Evolutionary conservation across 1,140 invertebrate genomes (phyloP).

Genomic region (Microplitis mediator): DNA sequence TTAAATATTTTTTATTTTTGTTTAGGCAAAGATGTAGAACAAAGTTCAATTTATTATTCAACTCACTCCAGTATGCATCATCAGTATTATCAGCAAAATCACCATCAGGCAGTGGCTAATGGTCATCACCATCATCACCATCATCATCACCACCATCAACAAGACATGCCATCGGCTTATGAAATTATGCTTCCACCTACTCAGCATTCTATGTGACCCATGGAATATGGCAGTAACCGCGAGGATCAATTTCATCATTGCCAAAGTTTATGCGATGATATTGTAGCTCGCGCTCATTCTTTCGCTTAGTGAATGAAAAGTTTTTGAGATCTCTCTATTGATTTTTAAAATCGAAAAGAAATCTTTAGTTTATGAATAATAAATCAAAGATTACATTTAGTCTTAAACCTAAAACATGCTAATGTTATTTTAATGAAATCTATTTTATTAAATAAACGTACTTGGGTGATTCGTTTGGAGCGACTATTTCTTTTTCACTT

Average conservation of each 20-base stretch:
- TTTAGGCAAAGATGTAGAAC: conserved; percentile 56
- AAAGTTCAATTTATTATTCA: conserved; percentile 55
- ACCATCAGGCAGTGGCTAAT: conserved; percentile 55
- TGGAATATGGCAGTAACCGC: conserved; percentile 39
- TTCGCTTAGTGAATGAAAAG: conserved; percentile 37
- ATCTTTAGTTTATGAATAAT: no score
- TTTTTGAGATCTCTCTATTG: no score
- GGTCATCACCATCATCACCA: conserved; percentile 48
- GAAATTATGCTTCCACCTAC: conserved; percentile 57
- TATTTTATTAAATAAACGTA: no score
- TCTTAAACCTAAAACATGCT: no score
- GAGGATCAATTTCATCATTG: conserved; percentile 33
- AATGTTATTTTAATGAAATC: no score
- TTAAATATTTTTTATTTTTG: conserved; percentile 20
- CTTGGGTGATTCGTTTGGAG: no score
- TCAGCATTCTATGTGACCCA: conserved; percentile 59
- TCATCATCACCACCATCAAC: conserved; percentile 54
- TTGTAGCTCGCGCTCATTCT: conserved; percentile 39
- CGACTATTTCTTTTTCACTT: no score
- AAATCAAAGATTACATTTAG: no score
- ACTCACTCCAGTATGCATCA: conserved; percentile 57
- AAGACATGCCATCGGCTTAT: conserved; percentile 53
- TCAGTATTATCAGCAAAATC: conserved; percentile 58
- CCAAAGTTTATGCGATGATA: conserved; percentile 36
- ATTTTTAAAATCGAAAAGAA: no score